A percentile compares a stretch with the other conserved stretches of the same genome.
phyloP scores from a whole-genome alignment of 2,888 invertebrate species.

The Tipula unca region DNA sequence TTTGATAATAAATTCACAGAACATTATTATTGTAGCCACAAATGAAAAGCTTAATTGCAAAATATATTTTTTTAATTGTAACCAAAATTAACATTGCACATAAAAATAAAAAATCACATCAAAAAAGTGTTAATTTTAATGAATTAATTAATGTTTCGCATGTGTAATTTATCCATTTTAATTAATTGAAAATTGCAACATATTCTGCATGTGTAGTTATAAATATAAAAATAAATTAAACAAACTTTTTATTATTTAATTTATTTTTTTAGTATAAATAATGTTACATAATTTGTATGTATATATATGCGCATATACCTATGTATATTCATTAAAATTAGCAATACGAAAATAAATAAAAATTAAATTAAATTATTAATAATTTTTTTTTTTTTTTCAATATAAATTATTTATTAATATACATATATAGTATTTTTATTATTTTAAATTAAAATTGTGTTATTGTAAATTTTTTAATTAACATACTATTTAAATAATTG shows the following conservation, averaged over 20 bases:
- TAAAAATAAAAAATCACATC: neutral
- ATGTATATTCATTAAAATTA: neutral
- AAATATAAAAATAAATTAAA: neutral
- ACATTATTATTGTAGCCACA: neutral
- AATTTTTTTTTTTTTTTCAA: neutral
- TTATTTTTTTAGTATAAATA: neutral
- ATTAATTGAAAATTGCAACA: neutral
- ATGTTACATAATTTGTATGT: neutral
- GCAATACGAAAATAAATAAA: neutral
- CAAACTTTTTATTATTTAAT: neutral
- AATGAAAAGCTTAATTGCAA: neutral
- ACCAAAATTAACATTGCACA: neutral
- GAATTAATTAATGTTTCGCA: neutral
- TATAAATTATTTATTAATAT: neutral
- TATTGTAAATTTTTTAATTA: neutral
- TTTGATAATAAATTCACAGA: neutral
- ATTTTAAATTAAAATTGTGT: neutral
- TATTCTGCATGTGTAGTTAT: neutral
- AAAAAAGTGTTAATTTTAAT: slow-evolving; percentile 9
- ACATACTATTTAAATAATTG: neutral
- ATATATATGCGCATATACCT: neutral
- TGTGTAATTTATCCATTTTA: neutral
- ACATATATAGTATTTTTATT: neutral
- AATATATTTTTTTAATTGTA: neutral
- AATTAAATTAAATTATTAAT: neutral